These are phyloP conservation scores for Acleris holmiana DNA, from an alignment of 2,888 invertebrate species.

Conservation along the genomic window DNA sequence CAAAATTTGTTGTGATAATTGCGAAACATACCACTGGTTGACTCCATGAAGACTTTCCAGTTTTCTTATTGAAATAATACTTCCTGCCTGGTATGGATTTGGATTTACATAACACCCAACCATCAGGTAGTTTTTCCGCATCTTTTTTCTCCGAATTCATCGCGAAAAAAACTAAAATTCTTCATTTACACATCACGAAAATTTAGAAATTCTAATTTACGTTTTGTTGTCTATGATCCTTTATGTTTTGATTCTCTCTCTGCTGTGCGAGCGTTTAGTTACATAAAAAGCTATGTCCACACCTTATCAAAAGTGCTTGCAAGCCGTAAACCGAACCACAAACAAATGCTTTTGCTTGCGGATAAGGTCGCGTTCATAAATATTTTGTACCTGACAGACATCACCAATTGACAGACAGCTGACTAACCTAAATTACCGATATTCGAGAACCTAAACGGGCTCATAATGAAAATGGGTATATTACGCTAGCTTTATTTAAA, in stretches of 20 bases:
- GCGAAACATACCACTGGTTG: slow-evolving; percentile 72
- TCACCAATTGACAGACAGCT: slow-evolving; percentile 23
- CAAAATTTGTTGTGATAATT: slow-evolving; percentile 44
- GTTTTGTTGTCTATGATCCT: slow-evolving; percentile 46
- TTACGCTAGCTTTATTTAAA: background rate
- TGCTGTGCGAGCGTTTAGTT: slow-evolving; percentile 26
- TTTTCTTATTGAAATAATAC: slow-evolving; percentile 78
- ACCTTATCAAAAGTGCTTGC: background rate
- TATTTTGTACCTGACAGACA: background rate
- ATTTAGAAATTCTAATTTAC: slow-evolving; percentile 55
- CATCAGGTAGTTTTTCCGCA: slow-evolving; percentile 73
- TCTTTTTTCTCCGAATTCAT: slow-evolving; percentile 70
- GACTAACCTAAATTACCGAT: slow-evolving; percentile 19
- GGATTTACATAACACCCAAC: slow-evolving; percentile 75
- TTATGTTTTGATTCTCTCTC: slow-evolving; percentile 45
- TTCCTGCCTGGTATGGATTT: slow-evolving; percentile 75
- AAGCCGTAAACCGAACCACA: slow-evolving; percentile 9
- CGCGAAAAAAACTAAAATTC: slow-evolving; percentile 48
- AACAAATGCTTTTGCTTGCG: background rate
- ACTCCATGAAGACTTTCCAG: slow-evolving; percentile 77
- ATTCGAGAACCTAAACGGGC: too few species aligned
- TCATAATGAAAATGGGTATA: slow-evolving; percentile 2
- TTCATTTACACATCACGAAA: slow-evolving; percentile 52
- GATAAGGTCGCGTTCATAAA: slow-evolving; percentile 28
- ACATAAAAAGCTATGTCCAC: slow-evolving; percentile 15